phyloP scores from a whole-genome alignment of 2,888 invertebrate genomes.

The Diaprepes abbreviatus region DNA sequence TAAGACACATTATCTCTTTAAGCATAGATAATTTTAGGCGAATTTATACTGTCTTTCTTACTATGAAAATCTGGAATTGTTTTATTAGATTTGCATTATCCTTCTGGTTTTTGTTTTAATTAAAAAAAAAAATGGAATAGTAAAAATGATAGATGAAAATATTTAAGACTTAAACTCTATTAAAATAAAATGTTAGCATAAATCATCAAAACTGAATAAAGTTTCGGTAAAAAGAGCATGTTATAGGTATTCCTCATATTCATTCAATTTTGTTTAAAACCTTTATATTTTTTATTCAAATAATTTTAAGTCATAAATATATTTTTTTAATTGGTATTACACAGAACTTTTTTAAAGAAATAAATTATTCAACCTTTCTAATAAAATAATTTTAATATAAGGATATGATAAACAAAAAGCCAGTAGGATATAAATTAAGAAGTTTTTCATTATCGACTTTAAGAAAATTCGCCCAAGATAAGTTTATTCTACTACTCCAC shows the following conservation, averaged over 20 bases:
- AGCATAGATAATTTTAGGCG: constrained; percentile 23
- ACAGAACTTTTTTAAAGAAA: no score
- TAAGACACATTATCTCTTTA: constrained; percentile 11
- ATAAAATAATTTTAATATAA: neutral
- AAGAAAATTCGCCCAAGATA: constrained; percentile 43
- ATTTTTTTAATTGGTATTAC: no score
- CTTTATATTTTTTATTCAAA: no score
- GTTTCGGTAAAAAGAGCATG: constrained; percentile 3
- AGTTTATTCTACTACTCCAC: constrained; percentile 27
- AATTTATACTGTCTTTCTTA: constrained; percentile 5
- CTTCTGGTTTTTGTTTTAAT: constrained; percentile 9
- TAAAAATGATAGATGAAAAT: neutral
- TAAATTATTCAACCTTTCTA: no score
- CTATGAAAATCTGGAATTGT: neutral
- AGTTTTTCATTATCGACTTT: neutral
- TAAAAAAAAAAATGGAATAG: neutral
- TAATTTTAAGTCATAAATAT: no score
- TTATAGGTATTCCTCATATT: constrained; percentile 39
- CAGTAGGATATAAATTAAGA: constrained; percentile 36
- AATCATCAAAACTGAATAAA: neutral
- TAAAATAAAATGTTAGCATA: no score
- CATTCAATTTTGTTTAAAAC: no score
- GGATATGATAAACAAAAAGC: constrained; percentile 17
- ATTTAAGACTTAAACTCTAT: no score
- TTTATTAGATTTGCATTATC: neutral